Base-by-base conservation (phyloP, 2,888 invertebrate genomes). In the Dicyrtoma fusca region DNA sequence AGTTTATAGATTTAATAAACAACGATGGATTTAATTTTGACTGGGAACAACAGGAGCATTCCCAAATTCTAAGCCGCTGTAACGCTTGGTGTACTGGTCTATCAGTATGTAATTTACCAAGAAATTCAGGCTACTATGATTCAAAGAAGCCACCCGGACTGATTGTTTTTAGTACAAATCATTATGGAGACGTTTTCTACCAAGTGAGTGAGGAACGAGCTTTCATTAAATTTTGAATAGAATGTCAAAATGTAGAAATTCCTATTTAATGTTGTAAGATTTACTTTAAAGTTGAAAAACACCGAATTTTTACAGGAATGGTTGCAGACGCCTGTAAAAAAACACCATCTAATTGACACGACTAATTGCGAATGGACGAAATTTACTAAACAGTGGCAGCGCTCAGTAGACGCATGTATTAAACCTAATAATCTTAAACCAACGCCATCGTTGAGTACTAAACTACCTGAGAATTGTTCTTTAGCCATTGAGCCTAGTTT, bases 31-130 rank as follows among this genome's bases (percentile, higher is more conserved):
- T 61, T 55, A 69, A 47, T 44, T 74, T 75, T 42, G 34, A 61
- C 10, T 74, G 74, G 73, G 72, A 73, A 55, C 17, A 47, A 25
- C 75, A 77, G 55, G 44, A 61, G n/a, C n/a, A n/a, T 55, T 17
- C 57, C 8, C 23, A 61, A 13, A 62, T 72, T 0, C 73, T 71
- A 53, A 49, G 51, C 19, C 79, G 77, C 51, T 74, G 69, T 62
- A 66, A 76, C 65, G 78, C 79, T 0, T 80, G 80, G 80, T 68
- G 78, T 1, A 78, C 77, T 65, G 80, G 80, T 0, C 17, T 80
- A 10, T 51, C 71, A 6, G 42, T 77, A 8, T 59, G 53, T 25
- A 71, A 63, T 6, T n/a, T 57, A 5, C 42, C 42, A 3, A 34
- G 34, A 34, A 34, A 34, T 34, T 10, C n/a, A 25, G 26, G 42